Evolutionary conservation across 64 coral and sea anemone genomes (phyloP).

Genomic region (Stylophora pistillata): DNA sequence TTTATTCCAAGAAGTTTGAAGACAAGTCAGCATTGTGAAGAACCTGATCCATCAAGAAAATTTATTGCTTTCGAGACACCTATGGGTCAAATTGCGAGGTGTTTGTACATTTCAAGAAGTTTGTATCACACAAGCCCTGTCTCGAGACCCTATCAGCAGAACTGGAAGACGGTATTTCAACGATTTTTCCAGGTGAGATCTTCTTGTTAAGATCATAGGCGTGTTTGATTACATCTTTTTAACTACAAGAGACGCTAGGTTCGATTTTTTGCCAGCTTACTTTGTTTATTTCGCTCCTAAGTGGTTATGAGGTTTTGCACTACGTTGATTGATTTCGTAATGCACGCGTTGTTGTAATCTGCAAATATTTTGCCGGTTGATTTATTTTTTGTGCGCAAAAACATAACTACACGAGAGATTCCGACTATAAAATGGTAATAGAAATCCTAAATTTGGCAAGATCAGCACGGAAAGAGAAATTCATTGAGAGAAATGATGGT

Average conservation of each 20-base stretch:
- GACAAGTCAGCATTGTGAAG: neutral
- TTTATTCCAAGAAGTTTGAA: neutral
- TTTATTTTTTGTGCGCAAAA: no score
- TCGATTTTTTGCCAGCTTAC: neutral
- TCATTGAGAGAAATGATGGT: no score
- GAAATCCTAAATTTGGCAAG: no score
- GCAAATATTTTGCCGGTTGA: no score
- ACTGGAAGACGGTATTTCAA: slow-evolving; percentile 23
- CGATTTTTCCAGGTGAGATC: slow-evolving; percentile 12
- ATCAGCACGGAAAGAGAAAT: no score
- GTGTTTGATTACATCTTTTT: neutral
- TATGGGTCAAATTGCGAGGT: slow-evolving; percentile 2
- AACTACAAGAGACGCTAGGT: neutral
- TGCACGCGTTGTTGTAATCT: no score
- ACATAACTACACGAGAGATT: no score
- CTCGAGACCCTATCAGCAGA: neutral
- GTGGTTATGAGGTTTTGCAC: no score
- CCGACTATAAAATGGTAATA: no score
- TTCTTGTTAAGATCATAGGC: neutral
- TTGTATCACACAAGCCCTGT: slow-evolving; percentile 15
- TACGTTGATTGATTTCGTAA: no score
- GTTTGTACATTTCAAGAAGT: slow-evolving; percentile 21
- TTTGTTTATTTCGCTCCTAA: no score
- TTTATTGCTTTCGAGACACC: neutral
- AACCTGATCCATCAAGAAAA: neutral